These are phyloP conservation scores for Antheraea pernyi DNA, from an alignment of 1,140 invertebrate species.

Conservation along the genomic window DNA sequence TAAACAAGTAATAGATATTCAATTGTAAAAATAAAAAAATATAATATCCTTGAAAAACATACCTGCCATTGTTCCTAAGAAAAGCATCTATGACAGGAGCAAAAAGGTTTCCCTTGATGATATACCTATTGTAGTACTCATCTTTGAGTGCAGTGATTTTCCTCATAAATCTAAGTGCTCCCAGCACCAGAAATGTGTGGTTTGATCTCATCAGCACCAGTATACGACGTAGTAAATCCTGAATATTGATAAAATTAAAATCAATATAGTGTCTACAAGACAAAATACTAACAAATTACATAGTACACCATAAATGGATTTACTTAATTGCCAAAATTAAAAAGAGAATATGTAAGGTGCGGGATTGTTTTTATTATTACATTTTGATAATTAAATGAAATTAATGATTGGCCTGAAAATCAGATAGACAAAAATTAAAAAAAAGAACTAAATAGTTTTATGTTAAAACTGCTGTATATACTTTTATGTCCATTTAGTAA, in stretches of 20 bases:
- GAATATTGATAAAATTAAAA: background rate
- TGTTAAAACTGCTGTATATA: too few relatives aligned
- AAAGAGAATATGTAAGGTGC: too few relatives aligned
- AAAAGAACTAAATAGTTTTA: too few relatives aligned
- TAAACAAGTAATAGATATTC: background rate
- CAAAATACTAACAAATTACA: too few relatives aligned
- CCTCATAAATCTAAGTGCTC: constrained; percentile 97
- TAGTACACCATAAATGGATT: too few relatives aligned
- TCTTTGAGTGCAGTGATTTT: constrained; percentile 99
- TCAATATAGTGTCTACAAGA: too few relatives aligned
- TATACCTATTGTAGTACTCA: constrained; percentile 98
- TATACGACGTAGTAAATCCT: constrained; percentile 95
- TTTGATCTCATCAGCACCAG: constrained; percentile 98
- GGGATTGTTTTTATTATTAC: too few relatives aligned
- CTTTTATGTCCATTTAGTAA: too few relatives aligned
- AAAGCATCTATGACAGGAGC: constrained; percentile 98
- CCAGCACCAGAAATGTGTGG: constrained; percentile 98
- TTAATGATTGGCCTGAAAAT: too few relatives aligned
- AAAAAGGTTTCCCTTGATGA: constrained; percentile 97
- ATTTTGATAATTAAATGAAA: too few relatives aligned
- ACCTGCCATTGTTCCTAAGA: constrained; percentile 93
- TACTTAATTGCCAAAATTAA: too few relatives aligned
- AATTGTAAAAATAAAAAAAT: background rate
- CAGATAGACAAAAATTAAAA: too few relatives aligned
- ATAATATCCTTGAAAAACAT: constrained; percentile 18